These are phyloP conservation scores for Streblospio benedicti DNA, from an alignment of 1,140 invertebrate species.

Conservation along the genomic window DNA sequence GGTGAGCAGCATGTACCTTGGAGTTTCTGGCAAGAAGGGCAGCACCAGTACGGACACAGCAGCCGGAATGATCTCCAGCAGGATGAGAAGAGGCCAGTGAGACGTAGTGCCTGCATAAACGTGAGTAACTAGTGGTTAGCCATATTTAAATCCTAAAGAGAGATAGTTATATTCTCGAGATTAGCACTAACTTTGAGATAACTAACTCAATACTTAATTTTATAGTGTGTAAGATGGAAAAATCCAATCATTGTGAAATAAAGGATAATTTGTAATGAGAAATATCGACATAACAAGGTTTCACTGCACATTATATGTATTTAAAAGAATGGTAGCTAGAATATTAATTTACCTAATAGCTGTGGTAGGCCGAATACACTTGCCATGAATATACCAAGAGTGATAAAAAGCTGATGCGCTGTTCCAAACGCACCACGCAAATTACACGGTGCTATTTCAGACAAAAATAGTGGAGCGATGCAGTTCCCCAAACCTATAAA, in stretches of 20 bases:
- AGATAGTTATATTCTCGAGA: too few relatives aligned
- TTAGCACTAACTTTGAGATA: too few relatives aligned
- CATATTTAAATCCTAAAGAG: too few relatives aligned
- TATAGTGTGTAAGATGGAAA: too few relatives aligned
- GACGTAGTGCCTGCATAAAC: slow-evolving; percentile 62
- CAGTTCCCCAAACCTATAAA: slow-evolving; percentile 46
- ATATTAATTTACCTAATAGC: slow-evolving; percentile 46
- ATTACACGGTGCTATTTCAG: slow-evolving; percentile 39
- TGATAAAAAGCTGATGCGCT: slow-evolving; percentile 44
- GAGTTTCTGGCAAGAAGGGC: slow-evolving; percentile 41
- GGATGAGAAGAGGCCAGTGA: slow-evolving; percentile 55
- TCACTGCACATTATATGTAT: too few relatives aligned
- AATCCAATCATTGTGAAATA: too few relatives aligned
- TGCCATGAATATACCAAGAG: slow-evolving; percentile 45
- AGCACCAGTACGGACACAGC: slow-evolving; percentile 28
- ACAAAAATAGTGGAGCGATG: slow-evolving; percentile 44
- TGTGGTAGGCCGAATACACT: slow-evolving; percentile 63
- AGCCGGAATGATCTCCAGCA: slow-evolving; percentile 22
- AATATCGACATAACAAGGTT: too few relatives aligned
- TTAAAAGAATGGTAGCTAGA: too few relatives aligned
- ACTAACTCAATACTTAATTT: too few relatives aligned
- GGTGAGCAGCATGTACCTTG: slow-evolving; percentile 32
- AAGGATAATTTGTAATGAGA: too few relatives aligned
- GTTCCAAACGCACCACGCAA: slow-evolving; percentile 44
- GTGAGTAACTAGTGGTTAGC: too few relatives aligned